A percentile compares a stretch with the other conserved stretches of the same genome.
These are phyloP conservation scores for Pyrocephalus nanus DNA, from an alignment of 2,797 vertebrate species.

Conservation along the genomic window DNA sequence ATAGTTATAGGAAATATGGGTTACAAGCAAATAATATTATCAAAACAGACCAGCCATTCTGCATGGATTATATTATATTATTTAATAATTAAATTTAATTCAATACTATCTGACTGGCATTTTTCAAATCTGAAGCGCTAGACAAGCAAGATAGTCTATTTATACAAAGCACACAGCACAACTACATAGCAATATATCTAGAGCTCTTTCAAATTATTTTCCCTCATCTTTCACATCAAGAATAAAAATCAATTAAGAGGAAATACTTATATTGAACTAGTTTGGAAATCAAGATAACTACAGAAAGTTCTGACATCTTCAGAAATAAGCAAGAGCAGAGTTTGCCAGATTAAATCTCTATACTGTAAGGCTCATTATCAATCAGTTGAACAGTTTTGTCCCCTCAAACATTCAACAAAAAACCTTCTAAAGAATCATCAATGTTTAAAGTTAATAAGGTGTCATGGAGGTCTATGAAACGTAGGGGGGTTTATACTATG, in stretches of 20 bases:
- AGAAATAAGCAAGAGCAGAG: neutral
- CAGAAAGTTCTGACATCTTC: neutral
- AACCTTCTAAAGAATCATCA: neutral
- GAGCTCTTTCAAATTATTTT: constrained; percentile 28
- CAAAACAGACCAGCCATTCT: neutral
- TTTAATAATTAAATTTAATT: neutral
- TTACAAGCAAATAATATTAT: neutral
- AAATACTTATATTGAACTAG: neutral
- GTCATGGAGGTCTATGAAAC: neutral
- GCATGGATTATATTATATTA: neutral
- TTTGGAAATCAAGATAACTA: constrained; percentile 22
- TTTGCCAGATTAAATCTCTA: neutral
- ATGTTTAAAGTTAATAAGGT: neutral
- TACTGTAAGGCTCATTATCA: neutral
- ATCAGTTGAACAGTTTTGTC: neutral
- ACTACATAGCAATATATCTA: neutral
- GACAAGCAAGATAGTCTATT: neutral
- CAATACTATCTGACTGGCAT: neutral
- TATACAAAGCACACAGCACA: neutral
- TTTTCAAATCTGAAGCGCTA: neutral
- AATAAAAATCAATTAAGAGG: constrained; percentile 3
- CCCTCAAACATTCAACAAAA: neutral
- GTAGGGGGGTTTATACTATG: rapidly evolving
- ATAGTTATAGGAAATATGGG: neutral
- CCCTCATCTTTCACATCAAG: neutral